Evolutionary conservation across 2,888 invertebrate species (phyloP), one percentile per base, ranked within the genome.

Genomic region (Conistra vaccinii): DNA sequence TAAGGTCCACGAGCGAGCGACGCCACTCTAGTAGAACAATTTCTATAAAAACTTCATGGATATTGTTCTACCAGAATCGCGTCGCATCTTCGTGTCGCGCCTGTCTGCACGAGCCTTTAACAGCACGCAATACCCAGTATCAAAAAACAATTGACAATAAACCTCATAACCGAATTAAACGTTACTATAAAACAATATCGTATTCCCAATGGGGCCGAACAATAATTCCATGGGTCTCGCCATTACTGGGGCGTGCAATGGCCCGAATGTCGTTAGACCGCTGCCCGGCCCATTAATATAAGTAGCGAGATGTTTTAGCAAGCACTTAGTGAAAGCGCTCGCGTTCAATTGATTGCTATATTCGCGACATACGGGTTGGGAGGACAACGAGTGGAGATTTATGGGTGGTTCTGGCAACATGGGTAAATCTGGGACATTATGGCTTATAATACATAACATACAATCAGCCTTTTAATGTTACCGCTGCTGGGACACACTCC

Each of bases 281-380:
- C 88, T 82, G 85, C 91, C 91, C 89, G 87, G 72, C 83, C 89
- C 90, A 92, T 92, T 92, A 92, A 89, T 89, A 90, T 88, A 89
- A 89, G 88, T 88, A 87, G 84, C 83, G 85, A 84, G 87, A 87
- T 89, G 90, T 90, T 91, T 92, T 89, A 87, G 89, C 82, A 79
- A 89, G 90, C 92, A 92, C 91, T 93, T 90, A 90, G 89, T 86
- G 86, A 84, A 89, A 88, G 87, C 89, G 87, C 88, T 89, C 85
- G 79, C 84, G 86, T 88, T 86, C 90, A 89, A 92, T 91, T 93
- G 92, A 92, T 93, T 91, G 88, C 89, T 89, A 81, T 79, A 81
- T 81, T 78, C 42, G 84, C 68, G 82, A 83, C 84, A 84, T 83
- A 89, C 80, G 68, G 84, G 1, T 48, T 58, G 9, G 9, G 39